A percentile compares a stretch with the other conserved stretches of the same genome.
Evolutionary conservation across 2,797 vertebrate genomes (phyloP).

Genomic region (Mus caroli): DNA sequence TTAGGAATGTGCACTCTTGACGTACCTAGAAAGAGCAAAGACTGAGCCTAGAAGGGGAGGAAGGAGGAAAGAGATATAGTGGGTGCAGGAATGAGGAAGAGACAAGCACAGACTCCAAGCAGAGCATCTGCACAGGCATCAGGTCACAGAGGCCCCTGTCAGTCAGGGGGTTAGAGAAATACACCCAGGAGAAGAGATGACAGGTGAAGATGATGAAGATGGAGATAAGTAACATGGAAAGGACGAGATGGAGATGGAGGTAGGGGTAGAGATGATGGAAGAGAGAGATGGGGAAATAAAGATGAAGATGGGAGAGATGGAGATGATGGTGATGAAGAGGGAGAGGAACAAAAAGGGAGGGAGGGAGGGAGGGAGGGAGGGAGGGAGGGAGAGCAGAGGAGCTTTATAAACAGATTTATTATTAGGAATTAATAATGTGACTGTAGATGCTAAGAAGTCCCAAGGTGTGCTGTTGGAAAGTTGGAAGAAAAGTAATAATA

Average conservation of each 20-base stretch:
- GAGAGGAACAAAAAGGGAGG: rapidly evolving
- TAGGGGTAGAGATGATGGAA: not conserved
- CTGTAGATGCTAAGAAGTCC: conserved; percentile 18
- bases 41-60: not conserved
- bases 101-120: not conserved
- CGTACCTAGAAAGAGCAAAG: conserved; percentile 23
- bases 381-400: rapidly evolving
- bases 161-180: conserved; percentile 48
- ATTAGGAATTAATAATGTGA: conserved; percentile 23
- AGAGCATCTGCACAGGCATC: not conserved
- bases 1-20: not conserved
- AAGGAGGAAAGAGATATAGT: not conserved
- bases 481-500: not conserved
- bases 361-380: rapidly evolving
- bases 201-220: not conserved
- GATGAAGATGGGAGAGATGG: not conserved
- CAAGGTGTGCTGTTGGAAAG: not conserved
- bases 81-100: conserved; percentile 28
- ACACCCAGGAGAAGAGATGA: not conserved
- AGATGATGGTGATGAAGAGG: not conserved
- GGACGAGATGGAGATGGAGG: too few relatives aligned
- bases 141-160: not conserved
- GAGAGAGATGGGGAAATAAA: not conserved
- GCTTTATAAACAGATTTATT: conserved; percentile 16
- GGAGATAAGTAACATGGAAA: not conserved